Conservation (phyloP, 2,113 vertebrate species). For the Hipposideros armiger region DNA sequence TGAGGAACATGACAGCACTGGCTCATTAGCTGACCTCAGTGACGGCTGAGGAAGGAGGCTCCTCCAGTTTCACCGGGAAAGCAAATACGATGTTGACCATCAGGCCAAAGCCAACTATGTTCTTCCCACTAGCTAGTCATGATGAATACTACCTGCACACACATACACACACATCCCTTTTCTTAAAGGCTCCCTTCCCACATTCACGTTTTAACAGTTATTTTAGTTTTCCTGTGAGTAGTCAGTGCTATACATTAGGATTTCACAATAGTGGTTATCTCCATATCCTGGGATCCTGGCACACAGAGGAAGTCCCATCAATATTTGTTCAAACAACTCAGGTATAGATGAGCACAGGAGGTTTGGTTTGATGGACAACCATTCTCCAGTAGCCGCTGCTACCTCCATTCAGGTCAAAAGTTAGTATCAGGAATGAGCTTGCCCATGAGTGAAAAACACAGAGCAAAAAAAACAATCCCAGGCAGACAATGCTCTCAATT, state of each 20-base stretch:
- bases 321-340: background rate
- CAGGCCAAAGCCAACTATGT: background rate
- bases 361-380: background rate
- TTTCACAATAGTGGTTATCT: background rate
- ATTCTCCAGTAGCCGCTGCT: background rate
- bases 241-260: background rate
- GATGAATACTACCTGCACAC: background rate
- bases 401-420: background rate
- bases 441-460: background rate
- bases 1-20: conserved; percentile 17
- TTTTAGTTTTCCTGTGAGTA: background rate
- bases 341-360: background rate
- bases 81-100: background rate
- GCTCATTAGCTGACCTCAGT: conserved; percentile 5
- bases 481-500: background rate
- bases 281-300: background rate
- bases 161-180: background rate
- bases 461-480: background rate
- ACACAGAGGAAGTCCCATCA: background rate
- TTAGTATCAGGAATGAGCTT: background rate
- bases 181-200: background rate
- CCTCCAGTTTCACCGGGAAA: background rate
- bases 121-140: background rate
- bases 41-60: background rate
- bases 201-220: background rate